Evolutionary conservation across 1,140 invertebrate genomes (phyloP).

Genomic region (Drosophila guanche): DNA sequence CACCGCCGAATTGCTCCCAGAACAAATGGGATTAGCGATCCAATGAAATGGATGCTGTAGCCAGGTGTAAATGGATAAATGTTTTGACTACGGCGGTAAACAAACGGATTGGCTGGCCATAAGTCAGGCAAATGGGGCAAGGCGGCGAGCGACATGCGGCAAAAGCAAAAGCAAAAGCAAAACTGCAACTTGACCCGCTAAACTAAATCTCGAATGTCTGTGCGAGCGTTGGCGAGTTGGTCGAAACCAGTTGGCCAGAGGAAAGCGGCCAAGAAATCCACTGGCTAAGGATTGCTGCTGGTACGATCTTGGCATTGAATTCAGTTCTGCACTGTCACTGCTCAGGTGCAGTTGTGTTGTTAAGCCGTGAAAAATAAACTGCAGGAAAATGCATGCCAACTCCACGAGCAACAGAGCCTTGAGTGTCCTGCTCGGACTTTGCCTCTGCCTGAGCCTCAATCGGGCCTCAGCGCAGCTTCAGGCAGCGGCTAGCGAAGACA

Average conservation of each 20-base stretch:
- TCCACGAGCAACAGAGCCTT: constrained; percentile 22
- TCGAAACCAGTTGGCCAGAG: constrained; percentile 64
- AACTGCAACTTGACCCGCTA: constrained; percentile 59
- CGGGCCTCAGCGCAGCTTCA: constrained; percentile 28
- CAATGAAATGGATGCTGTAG: not conserved
- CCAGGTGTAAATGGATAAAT: not conserved
- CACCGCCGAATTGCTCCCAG: constrained; percentile 27
- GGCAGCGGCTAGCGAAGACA: constrained; percentile 43
- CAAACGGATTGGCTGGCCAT: constrained; percentile 37
- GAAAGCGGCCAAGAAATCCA: constrained; percentile 41
- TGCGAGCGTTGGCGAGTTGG: constrained; percentile 35
- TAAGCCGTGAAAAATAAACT: constrained; percentile 11
- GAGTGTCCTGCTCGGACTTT: constrained; percentile 57
- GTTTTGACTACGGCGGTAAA: constrained; percentile 30
- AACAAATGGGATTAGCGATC: constrained; percentile 27
- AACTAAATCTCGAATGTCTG: constrained; percentile 55
- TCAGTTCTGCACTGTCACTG: constrained; percentile 70
- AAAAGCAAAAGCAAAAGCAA: constrained; percentile 1
- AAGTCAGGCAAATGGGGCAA: constrained; percentile 59
- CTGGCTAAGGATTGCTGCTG: constrained; percentile 46
- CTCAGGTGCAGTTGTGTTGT: constrained; percentile 70
- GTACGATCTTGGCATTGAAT: constrained; percentile 42
- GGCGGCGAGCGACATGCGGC: not conserved
- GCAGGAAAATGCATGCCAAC: constrained; percentile 31
- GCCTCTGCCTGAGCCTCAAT: constrained; percentile 13